Evolutionary conservation across 2,888 invertebrate species (phyloP), one percentile per base, ranked within the genome.

Genomic region (Morpho helenor): DNA sequence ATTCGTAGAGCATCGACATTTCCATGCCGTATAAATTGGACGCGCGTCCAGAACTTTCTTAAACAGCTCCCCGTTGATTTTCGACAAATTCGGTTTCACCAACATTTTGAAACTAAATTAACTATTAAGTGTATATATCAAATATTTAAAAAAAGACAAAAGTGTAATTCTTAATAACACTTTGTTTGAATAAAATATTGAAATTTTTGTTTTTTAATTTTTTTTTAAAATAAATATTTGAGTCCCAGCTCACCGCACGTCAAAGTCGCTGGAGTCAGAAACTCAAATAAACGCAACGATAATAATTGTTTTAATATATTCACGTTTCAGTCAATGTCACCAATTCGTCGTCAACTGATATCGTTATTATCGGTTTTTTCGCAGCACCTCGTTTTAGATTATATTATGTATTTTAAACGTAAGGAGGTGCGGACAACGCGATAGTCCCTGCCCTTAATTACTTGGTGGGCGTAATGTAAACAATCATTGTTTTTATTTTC

Each of bases 1-100:
- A n/a, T 67, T 70, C 22, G 77, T 71, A 0, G 81, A 76, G 49
- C 73, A 76, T 6, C 66, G 63, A 16, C 66, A 65, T 51, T 66
- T 76, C 0, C 66, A 42, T 0, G 72, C 10, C 8, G 66, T 57
- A 9, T 66, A 69, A 7, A 74, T 43, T 3, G 77, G 66, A 2
- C 76, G 73, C 16, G 70, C 49, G 10, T 78, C 78, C 0, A 76
- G 65, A 2, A 82, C 43, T 41, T 56, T 63, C 22, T 58, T 67
- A 7, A 67, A 59, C 7, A 65, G 39, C 8, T 56, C 55, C 7
- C 22, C 40, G 43, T 62, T 62, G 42, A 66, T 51, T 50, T 59
- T 66, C 0, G 58, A 10, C 5, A 61, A 42, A 47, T 52, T 51
- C 3, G 57, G 44, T 22, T 56, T 22, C 31, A 55, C 58, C 6